Evolutionary conservation across 2,888 invertebrate species (phyloP), one percentile per base, ranked within the genome.

Genomic region (Furcula furcula): DNA sequence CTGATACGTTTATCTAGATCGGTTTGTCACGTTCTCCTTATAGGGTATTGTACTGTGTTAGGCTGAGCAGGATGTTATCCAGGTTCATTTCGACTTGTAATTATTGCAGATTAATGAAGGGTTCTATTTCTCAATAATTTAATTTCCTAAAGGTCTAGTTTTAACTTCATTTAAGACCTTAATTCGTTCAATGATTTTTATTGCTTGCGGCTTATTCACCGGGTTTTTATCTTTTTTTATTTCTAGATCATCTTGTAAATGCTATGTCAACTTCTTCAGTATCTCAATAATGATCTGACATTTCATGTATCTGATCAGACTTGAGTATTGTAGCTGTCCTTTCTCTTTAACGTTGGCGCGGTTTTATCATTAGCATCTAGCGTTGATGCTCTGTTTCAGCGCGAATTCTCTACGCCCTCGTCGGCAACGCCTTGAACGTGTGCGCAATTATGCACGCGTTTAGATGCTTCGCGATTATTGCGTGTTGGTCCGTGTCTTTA

Each of bases 1-100:
- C 80, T 72, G 71, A 77, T 73, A 71, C 42, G 40, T 62, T 67
- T 78, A 82, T 80, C 80, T 74, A 67, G 78, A 82, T 83, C 71
- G 54, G 35, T 69, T 71, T 75, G 68, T 79, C 76, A 71, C 76
- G 72, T 66, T 74, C 65, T 57, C 44, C 52, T 60, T 60, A 47
- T 57, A 52, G 44, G 47, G 31, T 36, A 36, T 34, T 29, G 39
- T 34, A 43, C 39, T 59, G 40, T 34, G 65, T 42, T 46, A 53
- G 73, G 81, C 48, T 50, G 57, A 55, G 75, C 79, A 45, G 46
- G 63, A 54, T 39, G 51, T 46, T 64, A 66, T 71, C 65, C 65
- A 59, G 55, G 65, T 64, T 64, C 56, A 58, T 67, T 72, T 70
- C 60, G 55, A 68, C 59, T 70, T 67, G 70, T 69, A 82, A 81